Evolutionary conservation across 2,888 invertebrate species (phyloP), one percentile per base, ranked within the genome.

Genomic region (Heteromurus nitidus): DNA sequence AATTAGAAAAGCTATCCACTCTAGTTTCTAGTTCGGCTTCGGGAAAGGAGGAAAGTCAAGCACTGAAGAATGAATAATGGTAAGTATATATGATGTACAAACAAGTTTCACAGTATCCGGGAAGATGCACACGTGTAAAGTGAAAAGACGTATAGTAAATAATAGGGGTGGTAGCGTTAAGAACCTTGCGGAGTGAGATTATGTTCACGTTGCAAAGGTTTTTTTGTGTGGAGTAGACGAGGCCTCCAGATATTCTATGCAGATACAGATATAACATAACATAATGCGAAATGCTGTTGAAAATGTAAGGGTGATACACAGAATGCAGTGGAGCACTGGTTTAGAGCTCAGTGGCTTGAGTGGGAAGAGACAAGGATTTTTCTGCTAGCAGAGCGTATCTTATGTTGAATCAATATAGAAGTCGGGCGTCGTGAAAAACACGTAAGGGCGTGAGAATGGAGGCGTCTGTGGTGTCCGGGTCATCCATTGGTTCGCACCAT

Each of bases 401-500:
- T 69, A 85, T 82, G 86, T 86, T 86, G 87, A 86, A 87, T 87
- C 87, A 87, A 87, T 87, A 87, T 82, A 87, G 83, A 80, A 85
- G 85, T 85, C 85, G 83, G 85, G 86, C 87, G 87, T 86, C 82
- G 85, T 87, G 84, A 84, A 81, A 84, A 86, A 87, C 87, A 87
- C 86, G 83, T 86, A 85, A 86, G 85, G 87, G 86, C 87, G 87
- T 87, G 87, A 86, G 86, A 84, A 86, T 84, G 83, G 84, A 86
- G 87, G 85, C 85, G 85, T 87, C 84, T 85, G 86, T 84, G 86
- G 87, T 86, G 86, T 85, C 85, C 86, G 86, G 86, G 87, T 87
- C 87, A 87, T 87, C 86, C 85, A 87, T 87, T 87, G 87, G 87
- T 85, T 87, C 86, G 85, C 86, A 87, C 86, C 87, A 83, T 83